Conservation (phyloP, 2,888 invertebrate genomes). For the Electrophaes corylata region DNA sequence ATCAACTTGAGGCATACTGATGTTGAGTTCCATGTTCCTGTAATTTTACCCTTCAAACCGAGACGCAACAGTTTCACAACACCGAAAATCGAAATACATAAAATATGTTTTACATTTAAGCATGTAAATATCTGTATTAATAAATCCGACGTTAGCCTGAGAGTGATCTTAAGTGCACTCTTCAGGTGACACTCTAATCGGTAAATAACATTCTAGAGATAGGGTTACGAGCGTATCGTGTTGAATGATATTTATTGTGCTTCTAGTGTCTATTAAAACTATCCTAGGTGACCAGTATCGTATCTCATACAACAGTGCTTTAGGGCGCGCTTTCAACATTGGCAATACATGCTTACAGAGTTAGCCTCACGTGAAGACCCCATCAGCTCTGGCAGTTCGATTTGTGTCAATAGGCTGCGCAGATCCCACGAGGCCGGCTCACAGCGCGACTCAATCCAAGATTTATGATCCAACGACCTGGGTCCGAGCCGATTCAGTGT, state of each 20-base stretch:
- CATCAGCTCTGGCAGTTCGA: slow-evolving; percentile 39
- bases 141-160: background rate
- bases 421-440: slow-evolving; percentile 30
- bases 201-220: background rate
- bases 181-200: slow-evolving; percentile 5
- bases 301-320: background rate
- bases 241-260: slow-evolving; percentile 1
- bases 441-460: slow-evolving; percentile 1
- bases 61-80: too few relatives aligned
- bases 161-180: background rate
- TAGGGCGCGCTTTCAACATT: background rate
- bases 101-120: background rate
- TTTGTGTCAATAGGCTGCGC: slow-evolving; percentile 49
- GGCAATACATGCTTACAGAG: slow-evolving; percentile 5
- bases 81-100: too few relatives aligned
- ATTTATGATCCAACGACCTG: slow-evolving; percentile 12
- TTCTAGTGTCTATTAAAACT: background rate
- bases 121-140: background rate
- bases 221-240: background rate
- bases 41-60: too few relatives aligned
- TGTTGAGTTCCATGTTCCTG: too few relatives aligned
- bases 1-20: too few relatives aligned
- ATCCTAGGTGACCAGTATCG: background rate
- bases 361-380: slow-evolving; percentile 20
- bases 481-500: slow-evolving; percentile 1